Percentiles rank a stretch among this genome's conserved stretches.
phyloP scores from a whole-genome alignment of 37 sponge, comb jelly and placozoan species.

The Diacarnus erythraeanus region DNA sequence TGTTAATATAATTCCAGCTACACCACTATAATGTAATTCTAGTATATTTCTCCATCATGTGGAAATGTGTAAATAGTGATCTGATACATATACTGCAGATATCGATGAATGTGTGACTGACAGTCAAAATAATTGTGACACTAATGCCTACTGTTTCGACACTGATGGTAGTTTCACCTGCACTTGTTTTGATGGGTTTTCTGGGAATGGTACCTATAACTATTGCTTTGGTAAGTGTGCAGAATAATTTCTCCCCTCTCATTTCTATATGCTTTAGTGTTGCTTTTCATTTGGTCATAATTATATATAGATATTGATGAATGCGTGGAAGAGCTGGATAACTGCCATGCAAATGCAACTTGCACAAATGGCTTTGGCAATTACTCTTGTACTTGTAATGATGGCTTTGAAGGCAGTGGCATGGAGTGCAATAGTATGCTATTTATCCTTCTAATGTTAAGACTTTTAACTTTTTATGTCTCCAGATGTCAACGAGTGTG shows the following conservation, averaged over 20 bases:
- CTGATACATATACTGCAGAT: slow-evolving; percentile 24
- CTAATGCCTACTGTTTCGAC: slow-evolving; percentile 20
- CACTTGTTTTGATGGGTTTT: slow-evolving; percentile 17
- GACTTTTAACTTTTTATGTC: no score
- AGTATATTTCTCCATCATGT: no score
- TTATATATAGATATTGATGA: slow-evolving; percentile 35
- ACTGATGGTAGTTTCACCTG: slow-evolving; percentile 53
- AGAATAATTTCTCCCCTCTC: neutral
- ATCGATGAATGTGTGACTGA: slow-evolving; percentile 34
- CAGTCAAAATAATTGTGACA: slow-evolving; percentile 41
- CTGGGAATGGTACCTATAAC: neutral
- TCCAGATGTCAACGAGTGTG: slow-evolving; percentile 48
- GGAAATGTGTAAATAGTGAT: no score
- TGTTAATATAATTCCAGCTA: neutral
- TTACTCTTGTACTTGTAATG: slow-evolving; percentile 28
- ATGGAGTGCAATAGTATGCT: neutral
- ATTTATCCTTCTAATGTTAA: no score
- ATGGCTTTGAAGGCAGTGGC: slow-evolving; percentile 37
- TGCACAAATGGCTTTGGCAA: slow-evolving; percentile 46
- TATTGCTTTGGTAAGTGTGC: slow-evolving; percentile 26
- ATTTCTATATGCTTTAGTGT: neutral
- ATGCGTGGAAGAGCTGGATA: neutral
- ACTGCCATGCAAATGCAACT: slow-evolving; percentile 19
- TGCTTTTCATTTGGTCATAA: neutral
- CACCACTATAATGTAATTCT: no score